Base-by-base conservation (phyloP, 2,113 vertebrate genomes). In the Falcunculus frontatus region DNA sequence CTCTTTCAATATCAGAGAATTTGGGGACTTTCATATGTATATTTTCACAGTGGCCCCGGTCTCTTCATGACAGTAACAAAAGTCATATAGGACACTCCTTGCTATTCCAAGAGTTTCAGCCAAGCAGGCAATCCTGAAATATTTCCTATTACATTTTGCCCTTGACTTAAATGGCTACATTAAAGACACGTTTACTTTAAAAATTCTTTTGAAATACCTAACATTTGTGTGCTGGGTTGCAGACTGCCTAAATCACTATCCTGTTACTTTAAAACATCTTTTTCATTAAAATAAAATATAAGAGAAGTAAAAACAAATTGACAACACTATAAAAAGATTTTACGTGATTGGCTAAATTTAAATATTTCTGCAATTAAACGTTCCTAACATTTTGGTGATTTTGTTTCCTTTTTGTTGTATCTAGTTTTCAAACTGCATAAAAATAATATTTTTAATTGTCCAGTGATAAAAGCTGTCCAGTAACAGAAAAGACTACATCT, bases 401-500 rank as follows among this genome's bases (percentile, higher is more conserved):
- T 93, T 86, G 35, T 56, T 79, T 81, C 33, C 15, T 73, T 62
- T 78, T 74, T 41, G 16, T 55, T 73, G 8, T 16, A 30, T 60
- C 75, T 67, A 75, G 20, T 60, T 84, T 90, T 81, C 55, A 70
- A 84, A 89, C 39, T 44, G 33, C 64, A 92, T 64, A 41, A 88
- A 91, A 97, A 93, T 41, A 96, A 73, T 56, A 93, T 95, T 96
- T 94, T 97, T 92, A 96, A 97, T 96, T 96, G 93, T 89, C 53
- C 68, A 92, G 63, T 95, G 87, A 95, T 94, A 82, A 95, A 97
- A 95, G 63, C 41, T 72, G 16, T 91, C 89, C 86, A 96, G 91
- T 60, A 89, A 94, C 85, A 96, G 90, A 93, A 95, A 97, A 95
- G 83, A 93, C 91, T 92, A 97, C 95, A 97, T 97, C 91, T 97